phyloP scores from a whole-genome alignment of 1,140 invertebrate genomes.

The Drosophila obscura region DNA sequence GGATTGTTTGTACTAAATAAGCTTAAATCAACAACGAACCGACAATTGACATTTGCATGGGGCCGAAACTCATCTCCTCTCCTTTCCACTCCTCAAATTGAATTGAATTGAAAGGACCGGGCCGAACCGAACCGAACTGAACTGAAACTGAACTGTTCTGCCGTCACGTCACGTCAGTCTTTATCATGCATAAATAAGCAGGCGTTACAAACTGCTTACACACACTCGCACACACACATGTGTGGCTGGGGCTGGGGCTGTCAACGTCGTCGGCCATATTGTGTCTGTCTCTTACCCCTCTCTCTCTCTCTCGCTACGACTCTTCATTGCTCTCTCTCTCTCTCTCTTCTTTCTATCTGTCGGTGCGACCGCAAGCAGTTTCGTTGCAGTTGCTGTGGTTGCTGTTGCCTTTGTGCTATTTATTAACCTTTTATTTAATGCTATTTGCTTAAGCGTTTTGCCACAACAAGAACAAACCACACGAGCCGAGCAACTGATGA shows the following conservation, averaged over 20 bases:
- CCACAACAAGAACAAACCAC: constrained; percentile 43
- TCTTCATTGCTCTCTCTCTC: not conserved
- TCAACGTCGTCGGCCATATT: constrained; percentile 73
- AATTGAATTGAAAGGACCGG: constrained; percentile 75
- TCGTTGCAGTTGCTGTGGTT: no score
- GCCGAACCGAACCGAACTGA: not conserved
- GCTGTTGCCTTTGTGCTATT: constrained; percentile 59
- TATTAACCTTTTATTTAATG: constrained; percentile 81
- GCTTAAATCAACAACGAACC: constrained; percentile 66
- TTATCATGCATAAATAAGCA: constrained; percentile 72
- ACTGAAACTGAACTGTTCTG: no score
- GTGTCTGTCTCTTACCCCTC: constrained; percentile 31
- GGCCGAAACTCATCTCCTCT: constrained; percentile 19
- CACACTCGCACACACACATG: constrained; percentile 55
- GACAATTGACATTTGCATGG: constrained; percentile 80
- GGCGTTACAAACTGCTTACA: constrained; percentile 71
- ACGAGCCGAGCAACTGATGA: constrained; percentile 58
- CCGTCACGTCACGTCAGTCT: constrained; percentile 3
- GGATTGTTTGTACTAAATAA: constrained; percentile 79
- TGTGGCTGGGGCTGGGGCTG: constrained; percentile 13
- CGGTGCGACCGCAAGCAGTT: constrained; percentile 43
- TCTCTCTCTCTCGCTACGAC: constrained; percentile 4
- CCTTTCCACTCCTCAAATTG: no score
- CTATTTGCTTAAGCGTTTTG: constrained; percentile 73
- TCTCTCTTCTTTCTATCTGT: constrained; percentile 5